Conservation (phyloP, 2,888 invertebrate species). For the Leucophora obtusa region DNA sequence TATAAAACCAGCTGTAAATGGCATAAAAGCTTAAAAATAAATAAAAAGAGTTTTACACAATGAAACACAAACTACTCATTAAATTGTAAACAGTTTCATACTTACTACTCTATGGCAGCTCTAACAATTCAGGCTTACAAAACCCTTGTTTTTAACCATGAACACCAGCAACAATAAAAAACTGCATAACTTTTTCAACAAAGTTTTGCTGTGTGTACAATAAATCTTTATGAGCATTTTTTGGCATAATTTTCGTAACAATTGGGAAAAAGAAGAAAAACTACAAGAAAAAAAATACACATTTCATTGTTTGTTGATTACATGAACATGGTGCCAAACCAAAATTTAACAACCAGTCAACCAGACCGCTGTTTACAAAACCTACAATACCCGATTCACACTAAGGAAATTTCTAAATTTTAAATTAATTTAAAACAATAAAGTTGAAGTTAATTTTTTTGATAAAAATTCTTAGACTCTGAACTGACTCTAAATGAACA, state of each 20-base stretch:
- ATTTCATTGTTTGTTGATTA: too few species aligned
- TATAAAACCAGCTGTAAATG: neutral
- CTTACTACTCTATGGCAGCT: neutral
- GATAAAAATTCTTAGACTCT: too few species aligned
- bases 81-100: slow-evolving; percentile 13
- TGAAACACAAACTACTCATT: neutral
- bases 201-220: neutral
- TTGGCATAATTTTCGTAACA: neutral
- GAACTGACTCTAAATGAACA: too few species aligned
- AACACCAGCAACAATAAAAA: neutral
- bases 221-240: neutral
- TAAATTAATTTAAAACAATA: too few species aligned
- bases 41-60: neutral
- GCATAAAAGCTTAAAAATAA: neutral
- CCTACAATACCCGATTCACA: neutral
- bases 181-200: neutral
- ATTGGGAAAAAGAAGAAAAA: neutral
- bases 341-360: neutral
- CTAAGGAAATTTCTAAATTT: neutral
- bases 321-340: neutral
- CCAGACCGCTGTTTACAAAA: neutral
- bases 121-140: neutral
- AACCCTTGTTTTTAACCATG: slow-evolving; percentile 4
- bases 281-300: neutral
- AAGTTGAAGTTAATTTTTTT: too few species aligned